These are phyloP conservation scores for Pachypanchax playfairii DNA, from an alignment of 2,113 vertebrate species.

Conservation along the genomic window DNA sequence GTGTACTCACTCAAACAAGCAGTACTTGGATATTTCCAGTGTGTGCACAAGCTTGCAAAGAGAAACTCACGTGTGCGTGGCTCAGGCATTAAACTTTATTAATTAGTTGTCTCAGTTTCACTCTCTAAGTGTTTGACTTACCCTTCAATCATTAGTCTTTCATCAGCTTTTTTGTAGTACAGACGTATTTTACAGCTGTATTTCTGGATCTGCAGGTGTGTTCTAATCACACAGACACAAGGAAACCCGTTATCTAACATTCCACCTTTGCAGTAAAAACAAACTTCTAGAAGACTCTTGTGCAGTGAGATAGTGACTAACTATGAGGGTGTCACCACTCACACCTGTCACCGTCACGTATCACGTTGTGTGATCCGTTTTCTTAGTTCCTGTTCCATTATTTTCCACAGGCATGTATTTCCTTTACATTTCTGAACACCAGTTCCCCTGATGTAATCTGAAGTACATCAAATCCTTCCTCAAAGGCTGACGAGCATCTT, in stretches of 20 bases:
- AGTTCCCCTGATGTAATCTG: conserved; percentile 25
- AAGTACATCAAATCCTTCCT: conserved; percentile 34
- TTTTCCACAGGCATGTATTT: neutral
- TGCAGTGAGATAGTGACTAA: conserved; percentile 8
- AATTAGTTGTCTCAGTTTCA: neutral
- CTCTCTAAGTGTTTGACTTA: neutral
- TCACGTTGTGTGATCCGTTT: conserved; percentile 1
- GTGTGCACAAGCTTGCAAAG: conserved; percentile 9
- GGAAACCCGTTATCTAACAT: conserved; percentile 67
- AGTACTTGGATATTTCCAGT: conserved; percentile 7
- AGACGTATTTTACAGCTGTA: neutral
- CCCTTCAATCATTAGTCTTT: neutral
- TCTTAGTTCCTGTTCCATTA: conserved; percentile 17
- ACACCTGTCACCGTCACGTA: conserved; percentile 27
- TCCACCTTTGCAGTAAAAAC: conserved; percentile 45
- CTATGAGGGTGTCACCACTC: conserved; percentile 26
- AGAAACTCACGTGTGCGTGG: conserved; percentile 1
- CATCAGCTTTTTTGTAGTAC: neutral
- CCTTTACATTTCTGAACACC: neutral
- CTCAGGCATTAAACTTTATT: neutral
- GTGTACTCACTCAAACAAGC: conserved; percentile 2
- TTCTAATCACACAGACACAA: conserved; percentile 6
- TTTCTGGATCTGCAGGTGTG: neutral
- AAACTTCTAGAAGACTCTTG: conserved; percentile 25
- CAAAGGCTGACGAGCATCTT: neutral